A percentile compares a stretch with the other conserved stretches of the same genome.
These are phyloP conservation scores for Ooceraea biroi DNA, from an alignment of 1,140 invertebrate species.

Conservation along the genomic window DNA sequence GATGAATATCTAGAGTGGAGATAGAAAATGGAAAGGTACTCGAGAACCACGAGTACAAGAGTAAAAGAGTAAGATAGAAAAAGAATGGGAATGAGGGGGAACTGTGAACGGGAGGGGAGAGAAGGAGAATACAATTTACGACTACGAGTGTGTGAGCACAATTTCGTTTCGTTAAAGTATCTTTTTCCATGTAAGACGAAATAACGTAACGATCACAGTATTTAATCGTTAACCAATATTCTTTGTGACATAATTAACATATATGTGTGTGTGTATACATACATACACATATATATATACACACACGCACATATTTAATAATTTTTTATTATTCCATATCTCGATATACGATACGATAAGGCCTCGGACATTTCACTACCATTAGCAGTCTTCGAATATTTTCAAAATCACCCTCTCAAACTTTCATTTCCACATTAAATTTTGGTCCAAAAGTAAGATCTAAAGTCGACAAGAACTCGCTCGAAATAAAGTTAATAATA, in stretches of 20 bases:
- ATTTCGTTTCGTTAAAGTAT: constrained; percentile 60
- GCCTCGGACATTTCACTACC: constrained; percentile 84
- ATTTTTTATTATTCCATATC: constrained; percentile 81
- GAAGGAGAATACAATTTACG: constrained; percentile 48
- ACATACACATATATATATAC: too few species aligned
- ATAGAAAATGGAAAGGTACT: constrained; percentile 3
- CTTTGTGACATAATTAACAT: constrained; percentile 60
- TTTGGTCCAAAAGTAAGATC: neutral
- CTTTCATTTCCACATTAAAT: neutral
- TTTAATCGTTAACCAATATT: constrained; percentile 69
- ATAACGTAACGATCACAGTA: constrained; percentile 80
- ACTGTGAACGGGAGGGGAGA: neutral
- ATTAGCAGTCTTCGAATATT: constrained; percentile 80
- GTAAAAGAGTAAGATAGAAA: constrained; percentile 12
- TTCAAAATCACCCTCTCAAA: constrained; percentile 59
- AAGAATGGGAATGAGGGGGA: neutral
- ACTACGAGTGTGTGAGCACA: constrained; percentile 41
- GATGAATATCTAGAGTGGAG: neutral
- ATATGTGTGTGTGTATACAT: constrained; percentile 3
- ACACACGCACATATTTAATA: constrained; percentile 50
- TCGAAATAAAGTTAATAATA: constrained; percentile 2
- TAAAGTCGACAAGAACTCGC: neutral
- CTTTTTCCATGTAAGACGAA: constrained; percentile 71
- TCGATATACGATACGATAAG: constrained; percentile 83
- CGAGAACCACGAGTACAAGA: neutral